A percentile compares a stretch with the other conserved stretches of the same genome.
Evolutionary conservation across 2,113 vertebrate genomes (phyloP).

Genomic region (Sebastes schlegelii): DNA sequence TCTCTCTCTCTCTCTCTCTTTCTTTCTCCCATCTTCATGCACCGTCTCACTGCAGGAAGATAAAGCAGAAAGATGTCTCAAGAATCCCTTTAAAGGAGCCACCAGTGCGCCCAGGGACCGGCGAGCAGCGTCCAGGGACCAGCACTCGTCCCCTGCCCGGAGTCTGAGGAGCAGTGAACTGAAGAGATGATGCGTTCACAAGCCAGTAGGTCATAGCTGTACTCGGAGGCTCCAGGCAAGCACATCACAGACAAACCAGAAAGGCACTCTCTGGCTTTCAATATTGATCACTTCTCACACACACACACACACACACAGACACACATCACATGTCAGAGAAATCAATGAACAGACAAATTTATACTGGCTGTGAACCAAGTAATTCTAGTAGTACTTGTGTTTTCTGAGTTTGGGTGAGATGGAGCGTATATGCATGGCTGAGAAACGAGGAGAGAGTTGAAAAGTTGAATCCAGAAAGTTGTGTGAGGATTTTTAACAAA

Average conservation of each 20-base stretch:
- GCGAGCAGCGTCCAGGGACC: conserved; percentile 55
- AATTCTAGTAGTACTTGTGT: conserved; percentile 45
- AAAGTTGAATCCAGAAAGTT: conserved; percentile 71
- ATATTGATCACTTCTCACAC: conserved; percentile 75
- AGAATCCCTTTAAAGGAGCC: conserved; percentile 63
- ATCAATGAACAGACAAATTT: conserved; percentile 82
- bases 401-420: conserved; percentile 37
- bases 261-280: conserved; percentile 77
- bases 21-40: neutral
- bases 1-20: conserved; percentile 8
- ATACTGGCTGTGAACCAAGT: conserved; percentile 74
- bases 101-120: conserved; percentile 50
- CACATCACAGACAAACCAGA: conserved; percentile 74
- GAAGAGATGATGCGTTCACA: conserved; percentile 56
- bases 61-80: conserved; percentile 36
- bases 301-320: conserved; percentile 41
- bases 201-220: conserved; percentile 69
- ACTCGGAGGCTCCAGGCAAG: conserved; percentile 67
- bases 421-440: conserved; percentile 44
- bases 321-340: conserved; percentile 74
- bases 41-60: conserved; percentile 42
- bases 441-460: conserved; percentile 53
- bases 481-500: conserved; percentile 56
- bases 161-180: conserved; percentile 62
- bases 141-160: conserved; percentile 48